Evolutionary conservation across 2,888 invertebrate species (phyloP).

Genomic region (Lysandra coridon): DNA sequence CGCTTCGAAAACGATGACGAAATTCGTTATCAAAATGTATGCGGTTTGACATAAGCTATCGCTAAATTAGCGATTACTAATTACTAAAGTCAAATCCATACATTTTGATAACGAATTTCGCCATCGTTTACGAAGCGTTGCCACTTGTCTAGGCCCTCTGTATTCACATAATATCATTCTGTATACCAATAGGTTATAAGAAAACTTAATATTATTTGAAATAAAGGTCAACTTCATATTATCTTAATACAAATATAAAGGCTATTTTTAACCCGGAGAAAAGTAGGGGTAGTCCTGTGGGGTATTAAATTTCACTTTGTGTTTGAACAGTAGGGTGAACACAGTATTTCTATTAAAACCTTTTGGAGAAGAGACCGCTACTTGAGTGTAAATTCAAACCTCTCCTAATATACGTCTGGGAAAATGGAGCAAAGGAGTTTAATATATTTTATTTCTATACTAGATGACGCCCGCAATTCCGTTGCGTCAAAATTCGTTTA

Average conservation of each 20-base stretch:
- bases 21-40: no score
- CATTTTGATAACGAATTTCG: no score
- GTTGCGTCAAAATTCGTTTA: no score
- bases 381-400: background rate
- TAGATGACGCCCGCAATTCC: no score
- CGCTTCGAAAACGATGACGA: no score
- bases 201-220: background rate
- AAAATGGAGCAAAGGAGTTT: background rate
- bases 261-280: background rate
- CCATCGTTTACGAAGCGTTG: no score
- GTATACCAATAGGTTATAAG: background rate
- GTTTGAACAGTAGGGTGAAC: slow-evolving; percentile 8
- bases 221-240: background rate
- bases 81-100: no score
- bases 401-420: no score
- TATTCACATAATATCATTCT: no score
- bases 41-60: no score
- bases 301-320: slow-evolving; percentile 18
- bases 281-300: slow-evolving; percentile 6
- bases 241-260: background rate
- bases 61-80: no score
- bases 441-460: background rate
- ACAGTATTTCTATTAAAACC: slow-evolving; percentile 6
- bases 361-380: background rate
- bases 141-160: no score